Evolutionary conservation across 2,888 invertebrate species (phyloP).

Genomic region (Corbicula japonica): DNA sequence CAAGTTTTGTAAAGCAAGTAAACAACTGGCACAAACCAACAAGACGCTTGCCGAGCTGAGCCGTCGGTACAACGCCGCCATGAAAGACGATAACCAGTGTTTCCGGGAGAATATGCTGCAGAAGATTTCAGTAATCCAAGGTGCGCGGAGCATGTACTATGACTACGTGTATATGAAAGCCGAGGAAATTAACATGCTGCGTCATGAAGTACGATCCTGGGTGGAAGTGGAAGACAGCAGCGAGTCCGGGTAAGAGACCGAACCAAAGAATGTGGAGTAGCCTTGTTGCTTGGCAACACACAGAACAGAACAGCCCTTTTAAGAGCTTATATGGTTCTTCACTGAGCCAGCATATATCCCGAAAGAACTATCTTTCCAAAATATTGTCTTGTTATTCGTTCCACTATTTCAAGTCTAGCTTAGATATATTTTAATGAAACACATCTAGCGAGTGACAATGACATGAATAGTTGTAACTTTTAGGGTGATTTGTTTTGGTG

Average conservation of each 20-base stretch:
- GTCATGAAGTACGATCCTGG: slow-evolving; percentile 24
- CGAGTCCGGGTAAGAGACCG: slow-evolving; percentile 18
- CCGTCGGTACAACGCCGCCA: slow-evolving; percentile 15
- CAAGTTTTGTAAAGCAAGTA: slow-evolving; percentile 23
- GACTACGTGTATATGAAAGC: slow-evolving; percentile 10
- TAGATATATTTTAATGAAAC: too few relatives aligned
- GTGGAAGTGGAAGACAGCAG: slow-evolving; percentile 22
- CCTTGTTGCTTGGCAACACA: background rate
- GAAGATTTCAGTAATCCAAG: slow-evolving; percentile 23
- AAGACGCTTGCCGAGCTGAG: slow-evolving; percentile 5
- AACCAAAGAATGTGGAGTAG: slow-evolving; percentile 12
- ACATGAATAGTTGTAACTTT: too few relatives aligned
- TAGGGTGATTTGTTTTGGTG: too few relatives aligned
- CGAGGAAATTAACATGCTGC: slow-evolving; percentile 14
- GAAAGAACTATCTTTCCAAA: too few relatives aligned
- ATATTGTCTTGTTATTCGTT: too few relatives aligned
- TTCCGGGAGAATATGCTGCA: slow-evolving; percentile 17
- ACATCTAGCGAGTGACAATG: too few relatives aligned
- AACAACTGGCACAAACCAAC: slow-evolving; percentile 5
- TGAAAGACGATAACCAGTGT: background rate
- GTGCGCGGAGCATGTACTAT: slow-evolving; percentile 18
- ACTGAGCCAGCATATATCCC: slow-evolving; percentile 8
- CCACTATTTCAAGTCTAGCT: too few relatives aligned
- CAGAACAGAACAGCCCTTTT: slow-evolving; percentile 10
- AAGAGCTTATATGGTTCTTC: slow-evolving; percentile 12